Percentiles rank a stretch among this genome's conserved stretches.
These are phyloP conservation scores for Marmota flaviventris DNA, from an alignment of 2,113 vertebrate species.

Conservation along the genomic window DNA sequence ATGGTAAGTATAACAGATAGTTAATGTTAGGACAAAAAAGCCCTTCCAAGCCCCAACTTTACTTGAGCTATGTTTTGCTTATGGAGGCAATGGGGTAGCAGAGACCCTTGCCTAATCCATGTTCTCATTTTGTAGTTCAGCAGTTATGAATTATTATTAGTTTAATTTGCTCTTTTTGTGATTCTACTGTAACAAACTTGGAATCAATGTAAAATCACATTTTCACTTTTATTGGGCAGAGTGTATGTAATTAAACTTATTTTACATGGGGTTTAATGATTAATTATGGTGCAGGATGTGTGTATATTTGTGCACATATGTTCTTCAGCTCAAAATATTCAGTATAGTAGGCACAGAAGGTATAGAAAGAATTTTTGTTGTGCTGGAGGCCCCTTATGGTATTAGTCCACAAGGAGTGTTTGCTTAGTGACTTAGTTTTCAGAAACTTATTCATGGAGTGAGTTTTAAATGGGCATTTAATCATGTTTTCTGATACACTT, in stretches of 20 bases:
- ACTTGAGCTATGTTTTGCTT: background rate
- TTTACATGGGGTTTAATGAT: slow-evolving; percentile 33
- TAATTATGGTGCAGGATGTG: background rate
- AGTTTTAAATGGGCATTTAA: background rate
- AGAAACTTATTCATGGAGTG: background rate
- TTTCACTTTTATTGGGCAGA: background rate
- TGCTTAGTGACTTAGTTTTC: slow-evolving; percentile 17
- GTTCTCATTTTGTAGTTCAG: background rate
- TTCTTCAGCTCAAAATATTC: background rate
- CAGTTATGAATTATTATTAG: background rate
- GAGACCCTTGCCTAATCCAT: background rate
- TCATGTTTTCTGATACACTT: background rate
- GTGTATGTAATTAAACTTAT: background rate
- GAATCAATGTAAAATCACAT: slow-evolving; percentile 7
- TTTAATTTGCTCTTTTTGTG: background rate
- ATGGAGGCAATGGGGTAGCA: background rate
- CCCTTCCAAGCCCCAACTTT: background rate
- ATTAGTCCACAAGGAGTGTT: background rate
- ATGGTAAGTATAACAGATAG: background rate
- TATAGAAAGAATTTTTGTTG: background rate
- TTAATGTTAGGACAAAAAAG: background rate
- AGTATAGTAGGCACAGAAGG: background rate
- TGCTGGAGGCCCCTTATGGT: background rate
- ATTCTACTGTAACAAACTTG: background rate
- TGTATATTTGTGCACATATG: background rate